Percentiles rank a stretch among this genome's conserved stretches.
Conservation (phyloP, 1,140 invertebrate species). For the Drosophila simulans region DNA sequence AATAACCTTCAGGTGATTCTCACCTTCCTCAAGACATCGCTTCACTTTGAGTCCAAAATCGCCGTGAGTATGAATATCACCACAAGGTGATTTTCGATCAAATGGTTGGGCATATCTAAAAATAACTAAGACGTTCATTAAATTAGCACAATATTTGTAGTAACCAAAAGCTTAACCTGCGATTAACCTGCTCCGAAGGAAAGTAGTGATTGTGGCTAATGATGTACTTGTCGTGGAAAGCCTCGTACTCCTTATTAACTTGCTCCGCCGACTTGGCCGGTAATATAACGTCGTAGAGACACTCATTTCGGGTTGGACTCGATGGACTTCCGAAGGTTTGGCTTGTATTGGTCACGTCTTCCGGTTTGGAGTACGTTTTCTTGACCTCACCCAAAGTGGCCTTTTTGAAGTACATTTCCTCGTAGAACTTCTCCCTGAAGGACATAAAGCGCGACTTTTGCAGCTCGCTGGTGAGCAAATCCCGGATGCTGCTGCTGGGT, state of each 20-base stretch:
- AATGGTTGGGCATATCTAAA: conserved; percentile 62
- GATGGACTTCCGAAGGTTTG: conserved; percentile 54
- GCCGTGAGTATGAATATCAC: conserved; percentile 5
- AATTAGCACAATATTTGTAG: too few relatives aligned
- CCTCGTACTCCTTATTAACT: conserved; percentile 54
- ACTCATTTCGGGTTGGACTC: neutral
- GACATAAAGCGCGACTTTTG: conserved; percentile 64
- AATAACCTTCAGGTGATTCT: conserved; percentile 49
- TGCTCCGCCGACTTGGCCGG: conserved; percentile 55
- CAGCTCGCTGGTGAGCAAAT: conserved; percentile 52
- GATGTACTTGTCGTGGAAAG: conserved; percentile 65
- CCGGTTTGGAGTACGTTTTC: conserved; percentile 58
- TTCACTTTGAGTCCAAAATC: conserved; percentile 54
- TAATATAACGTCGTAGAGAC: conserved; percentile 54
- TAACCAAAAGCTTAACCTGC: conserved; percentile 33
- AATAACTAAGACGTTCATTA: neutral
- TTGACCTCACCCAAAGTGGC: conserved; percentile 47
- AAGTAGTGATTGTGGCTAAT: conserved; percentile 77
- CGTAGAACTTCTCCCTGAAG: conserved; percentile 72
- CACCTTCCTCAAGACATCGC: conserved; percentile 49
- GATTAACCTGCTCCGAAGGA: conserved; percentile 62
- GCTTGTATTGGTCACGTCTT: conserved; percentile 59
- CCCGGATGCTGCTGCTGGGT: conserved; percentile 19
- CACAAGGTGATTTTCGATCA: conserved; percentile 20
- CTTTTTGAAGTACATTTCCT: conserved; percentile 67